A percentile compares a stretch with the other conserved stretches of the same genome.
These are phyloP conservation scores for Chloebia gouldiae DNA, from an alignment of 2,113 vertebrate genomes.

Conservation along the genomic window DNA sequence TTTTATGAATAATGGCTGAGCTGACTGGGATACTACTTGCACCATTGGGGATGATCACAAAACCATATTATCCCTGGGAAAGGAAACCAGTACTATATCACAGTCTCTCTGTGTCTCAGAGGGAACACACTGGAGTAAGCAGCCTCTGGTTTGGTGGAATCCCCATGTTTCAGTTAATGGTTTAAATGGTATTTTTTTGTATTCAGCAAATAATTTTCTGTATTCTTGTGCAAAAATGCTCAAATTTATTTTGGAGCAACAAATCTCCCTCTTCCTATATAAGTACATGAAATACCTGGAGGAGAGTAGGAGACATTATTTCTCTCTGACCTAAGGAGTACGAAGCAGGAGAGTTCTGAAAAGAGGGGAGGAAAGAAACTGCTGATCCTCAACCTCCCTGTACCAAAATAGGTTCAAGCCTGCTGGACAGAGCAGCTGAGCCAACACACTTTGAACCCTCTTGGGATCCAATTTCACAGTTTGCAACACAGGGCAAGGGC, in stretches of 20 bases:
- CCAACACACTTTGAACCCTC: neutral
- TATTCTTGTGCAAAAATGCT: neutral
- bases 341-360: neutral
- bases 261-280: neutral
- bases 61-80: neutral
- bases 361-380: neutral
- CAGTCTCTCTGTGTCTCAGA: neutral
- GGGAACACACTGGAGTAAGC: neutral
- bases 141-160: neutral
- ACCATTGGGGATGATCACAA: neutral
- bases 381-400: neutral
- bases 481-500: neutral
- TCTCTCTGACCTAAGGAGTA: neutral
- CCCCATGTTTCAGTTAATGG: neutral
- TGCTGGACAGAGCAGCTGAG: neutral
- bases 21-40: neutral
- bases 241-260: neutral
- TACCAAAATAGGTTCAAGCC: neutral
- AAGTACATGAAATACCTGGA: neutral
- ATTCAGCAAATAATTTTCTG: neutral
- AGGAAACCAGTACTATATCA: neutral
- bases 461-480: neutral
- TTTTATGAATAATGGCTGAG: neutral
- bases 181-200: neutral
- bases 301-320: neutral